Conservation (phyloP, 2,113 vertebrate species). For the Gnathonemus echidnorhynchus region DNA sequence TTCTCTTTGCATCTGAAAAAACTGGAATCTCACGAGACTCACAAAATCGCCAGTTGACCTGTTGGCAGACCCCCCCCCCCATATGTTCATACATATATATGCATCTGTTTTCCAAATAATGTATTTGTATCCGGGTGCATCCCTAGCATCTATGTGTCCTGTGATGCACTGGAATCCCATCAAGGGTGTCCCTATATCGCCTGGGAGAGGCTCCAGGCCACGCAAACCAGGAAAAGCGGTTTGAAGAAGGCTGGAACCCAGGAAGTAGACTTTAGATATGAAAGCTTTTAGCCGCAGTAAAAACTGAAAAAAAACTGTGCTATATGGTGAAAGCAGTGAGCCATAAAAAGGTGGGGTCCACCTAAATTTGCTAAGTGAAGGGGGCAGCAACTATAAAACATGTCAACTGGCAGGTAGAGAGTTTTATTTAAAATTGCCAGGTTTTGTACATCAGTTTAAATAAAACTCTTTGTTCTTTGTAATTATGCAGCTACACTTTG, state of each 20-base stretch:
- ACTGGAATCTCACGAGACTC: not conserved
- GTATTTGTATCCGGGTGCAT: not conserved
- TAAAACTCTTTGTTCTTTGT: not conserved
- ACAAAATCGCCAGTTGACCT: not conserved
- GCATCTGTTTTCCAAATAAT: not conserved
- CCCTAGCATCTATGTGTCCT: no score
- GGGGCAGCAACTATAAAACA: no score
- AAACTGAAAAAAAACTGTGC: not conserved
- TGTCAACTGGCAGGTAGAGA: no score
- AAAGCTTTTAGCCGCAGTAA: not conserved
- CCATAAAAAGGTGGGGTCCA: no score
- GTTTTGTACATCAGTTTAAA: not conserved
- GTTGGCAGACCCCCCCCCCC: no score
- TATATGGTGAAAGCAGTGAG: no score
- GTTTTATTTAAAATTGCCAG: not conserved
- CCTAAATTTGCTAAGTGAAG: no score
- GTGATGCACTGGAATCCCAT: no score
- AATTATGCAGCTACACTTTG: not conserved
- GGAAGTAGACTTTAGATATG: not conserved
- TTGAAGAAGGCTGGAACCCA: not conserved
- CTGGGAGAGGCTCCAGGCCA: no score
- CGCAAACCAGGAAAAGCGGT: not conserved
- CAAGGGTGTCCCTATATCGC: no score
- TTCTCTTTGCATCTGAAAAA: not conserved
- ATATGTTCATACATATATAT: no score